Evolutionary conservation across 2,888 invertebrate species (phyloP).

Genomic region (Eustalomyia histrio): DNA sequence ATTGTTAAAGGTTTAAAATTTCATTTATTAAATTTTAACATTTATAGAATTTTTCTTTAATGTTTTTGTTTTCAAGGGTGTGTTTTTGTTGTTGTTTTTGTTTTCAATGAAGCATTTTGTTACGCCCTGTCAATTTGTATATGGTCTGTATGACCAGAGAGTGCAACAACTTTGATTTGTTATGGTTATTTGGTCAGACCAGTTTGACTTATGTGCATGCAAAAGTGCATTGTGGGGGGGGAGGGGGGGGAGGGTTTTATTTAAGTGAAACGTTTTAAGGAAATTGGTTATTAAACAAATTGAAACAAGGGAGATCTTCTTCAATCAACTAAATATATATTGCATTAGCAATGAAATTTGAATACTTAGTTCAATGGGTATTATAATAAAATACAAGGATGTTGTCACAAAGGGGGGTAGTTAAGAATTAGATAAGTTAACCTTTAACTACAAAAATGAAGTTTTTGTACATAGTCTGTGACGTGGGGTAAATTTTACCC

Average conservation of each 20-base stretch:
- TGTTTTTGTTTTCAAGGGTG: slow-evolving; percentile 28
- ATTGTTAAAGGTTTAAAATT: not conserved
- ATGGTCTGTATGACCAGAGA: slow-evolving; percentile 26
- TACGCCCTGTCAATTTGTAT: slow-evolving; percentile 56
- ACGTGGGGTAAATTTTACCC: no score
- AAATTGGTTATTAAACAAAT: slow-evolving; percentile 1
- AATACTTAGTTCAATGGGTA: no score
- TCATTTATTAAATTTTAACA: not conserved
- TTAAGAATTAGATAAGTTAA: no score
- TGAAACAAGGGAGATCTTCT: not conserved
- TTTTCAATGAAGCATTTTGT: slow-evolving; percentile 15
- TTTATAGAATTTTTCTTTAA: not conserved
- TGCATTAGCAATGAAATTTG: no score
- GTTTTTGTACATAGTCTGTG: no score
- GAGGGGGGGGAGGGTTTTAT: not conserved
- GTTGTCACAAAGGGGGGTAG: no score
- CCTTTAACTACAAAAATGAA: no score
- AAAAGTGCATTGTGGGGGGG: not conserved
- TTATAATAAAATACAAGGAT: no score
- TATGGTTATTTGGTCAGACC: slow-evolving; percentile 22
- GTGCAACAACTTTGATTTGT: slow-evolving; percentile 37
- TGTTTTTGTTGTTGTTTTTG: slow-evolving; percentile 20
- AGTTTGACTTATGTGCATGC: not conserved
- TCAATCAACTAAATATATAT: no score
- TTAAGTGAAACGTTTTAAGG: slow-evolving; percentile 1